Percentiles rank a stretch among this genome's conserved stretches.
These are phyloP conservation scores for Gopherus evgoodei DNA, from an alignment of 2,113 vertebrate genomes.

Conservation along the genomic window DNA sequence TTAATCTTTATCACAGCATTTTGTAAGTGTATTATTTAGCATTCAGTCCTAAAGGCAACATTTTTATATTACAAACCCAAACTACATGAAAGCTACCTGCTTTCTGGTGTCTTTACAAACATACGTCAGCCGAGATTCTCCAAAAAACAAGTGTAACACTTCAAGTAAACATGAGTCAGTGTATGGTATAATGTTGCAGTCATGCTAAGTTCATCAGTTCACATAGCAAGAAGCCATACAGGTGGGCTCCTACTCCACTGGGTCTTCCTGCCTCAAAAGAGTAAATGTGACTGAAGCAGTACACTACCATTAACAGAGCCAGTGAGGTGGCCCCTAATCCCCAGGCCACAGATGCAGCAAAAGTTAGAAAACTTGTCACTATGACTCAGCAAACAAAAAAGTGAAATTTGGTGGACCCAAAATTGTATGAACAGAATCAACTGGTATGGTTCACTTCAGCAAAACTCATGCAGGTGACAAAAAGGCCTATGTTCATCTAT, in stretches of 20 bases:
- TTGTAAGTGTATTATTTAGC: neutral
- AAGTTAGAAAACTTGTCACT: too few relatives aligned
- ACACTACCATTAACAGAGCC: neutral
- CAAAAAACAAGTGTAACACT: neutral
- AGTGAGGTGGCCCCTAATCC: too few relatives aligned
- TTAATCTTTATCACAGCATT: neutral
- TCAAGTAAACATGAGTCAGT: neutral
- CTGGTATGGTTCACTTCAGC: neutral
- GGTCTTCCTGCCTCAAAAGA: too few relatives aligned
- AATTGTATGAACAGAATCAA: neutral
- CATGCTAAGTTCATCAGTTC: neutral
- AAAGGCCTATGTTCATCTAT: neutral
- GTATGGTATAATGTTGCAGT: neutral
- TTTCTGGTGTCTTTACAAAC: neutral
- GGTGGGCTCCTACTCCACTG: neutral
- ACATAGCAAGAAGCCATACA: neutral
- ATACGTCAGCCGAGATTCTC: neutral
- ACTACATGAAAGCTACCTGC: neutral
- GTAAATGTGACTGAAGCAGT: too few relatives aligned
- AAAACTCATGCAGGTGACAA: neutral
- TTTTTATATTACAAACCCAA: neutral
- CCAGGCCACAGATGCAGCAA: too few relatives aligned
- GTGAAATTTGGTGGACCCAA: neutral
- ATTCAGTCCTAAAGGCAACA: neutral
- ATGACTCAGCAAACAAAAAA: conserved; percentile 1